phyloP scores from a whole-genome alignment of 2,113 vertebrate genomes.

The Himantopus leucocephalus region DNA sequence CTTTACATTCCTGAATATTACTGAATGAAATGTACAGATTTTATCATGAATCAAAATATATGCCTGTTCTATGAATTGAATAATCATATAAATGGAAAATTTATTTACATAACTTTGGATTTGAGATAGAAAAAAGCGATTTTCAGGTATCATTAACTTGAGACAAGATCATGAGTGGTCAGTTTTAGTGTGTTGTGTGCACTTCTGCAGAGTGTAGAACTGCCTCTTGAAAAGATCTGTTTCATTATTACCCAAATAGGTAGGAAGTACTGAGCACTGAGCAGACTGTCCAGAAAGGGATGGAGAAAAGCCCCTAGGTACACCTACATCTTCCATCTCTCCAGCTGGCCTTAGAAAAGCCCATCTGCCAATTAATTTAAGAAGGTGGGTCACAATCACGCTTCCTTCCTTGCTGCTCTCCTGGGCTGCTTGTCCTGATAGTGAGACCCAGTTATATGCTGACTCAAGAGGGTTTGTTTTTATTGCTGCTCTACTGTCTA shows the following conservation, averaged over 20 bases:
- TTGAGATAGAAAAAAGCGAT: background rate
- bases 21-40: background rate
- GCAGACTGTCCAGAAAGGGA: background rate
- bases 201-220: background rate
- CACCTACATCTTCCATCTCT: background rate
- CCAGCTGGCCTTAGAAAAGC: background rate
- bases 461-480: conserved; percentile 5
- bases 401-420: background rate
- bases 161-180: background rate
- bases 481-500: background rate
- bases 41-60: background rate
- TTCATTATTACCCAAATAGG: background rate
- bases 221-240: background rate
- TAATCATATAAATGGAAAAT: background rate
- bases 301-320: background rate
- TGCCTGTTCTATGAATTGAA: background rate
- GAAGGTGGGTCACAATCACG: background rate
- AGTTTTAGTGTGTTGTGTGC: background rate
- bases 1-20: conserved; percentile 17
- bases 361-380: background rate
- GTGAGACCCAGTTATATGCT: background rate
- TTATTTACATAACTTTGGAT: background rate
- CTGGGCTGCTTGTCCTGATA: background rate
- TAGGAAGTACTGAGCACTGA: background rate
- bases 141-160: background rate